phyloP scores from a whole-genome alignment of 2,113 vertebrate genomes.

The Tachysurus vachellii region DNA sequence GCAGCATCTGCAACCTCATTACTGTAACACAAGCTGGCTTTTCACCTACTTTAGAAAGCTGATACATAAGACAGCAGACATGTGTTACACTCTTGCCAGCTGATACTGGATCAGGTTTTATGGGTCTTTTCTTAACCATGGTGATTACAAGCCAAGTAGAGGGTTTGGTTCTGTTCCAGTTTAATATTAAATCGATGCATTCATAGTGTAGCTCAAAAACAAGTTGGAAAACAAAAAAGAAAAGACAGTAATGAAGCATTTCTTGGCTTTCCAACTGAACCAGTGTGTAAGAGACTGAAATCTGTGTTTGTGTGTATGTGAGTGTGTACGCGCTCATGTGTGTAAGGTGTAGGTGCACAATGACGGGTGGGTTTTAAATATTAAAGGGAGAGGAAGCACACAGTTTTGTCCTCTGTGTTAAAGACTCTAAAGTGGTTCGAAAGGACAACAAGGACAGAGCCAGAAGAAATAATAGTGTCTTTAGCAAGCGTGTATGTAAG shows the following conservation, averaged over 20 bases:
- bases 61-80: conserved; percentile 7
- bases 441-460: neutral
- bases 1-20: neutral
- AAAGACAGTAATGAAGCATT: neutral
- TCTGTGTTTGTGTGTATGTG: conserved; percentile 26
- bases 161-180: neutral
- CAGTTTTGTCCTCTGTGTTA: conserved; percentile 46
- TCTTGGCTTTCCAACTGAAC: neutral
- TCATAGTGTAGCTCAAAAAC: neutral
- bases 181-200: neutral
- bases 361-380: conserved; percentile 50
- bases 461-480: conserved; percentile 5
- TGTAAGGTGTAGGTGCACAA: conserved; percentile 26
- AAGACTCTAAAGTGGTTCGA: conserved; percentile 31
- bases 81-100: conserved; percentile 17
- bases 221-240: no score
- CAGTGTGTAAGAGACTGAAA: neutral
- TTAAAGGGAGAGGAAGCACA: conserved; percentile 47
- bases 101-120: conserved; percentile 26
- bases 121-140: neutral
- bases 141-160: neutral
- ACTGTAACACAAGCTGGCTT: conserved; percentile 45
- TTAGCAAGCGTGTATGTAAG: neutral
- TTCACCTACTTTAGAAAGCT: conserved; percentile 39
- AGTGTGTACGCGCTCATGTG: conserved; percentile 26